Percentiles rank a stretch among this genome's conserved stretches.
phyloP scores from a whole-genome alignment of 1,140 invertebrate species.

The Leptinotarsa lineolata region DNA sequence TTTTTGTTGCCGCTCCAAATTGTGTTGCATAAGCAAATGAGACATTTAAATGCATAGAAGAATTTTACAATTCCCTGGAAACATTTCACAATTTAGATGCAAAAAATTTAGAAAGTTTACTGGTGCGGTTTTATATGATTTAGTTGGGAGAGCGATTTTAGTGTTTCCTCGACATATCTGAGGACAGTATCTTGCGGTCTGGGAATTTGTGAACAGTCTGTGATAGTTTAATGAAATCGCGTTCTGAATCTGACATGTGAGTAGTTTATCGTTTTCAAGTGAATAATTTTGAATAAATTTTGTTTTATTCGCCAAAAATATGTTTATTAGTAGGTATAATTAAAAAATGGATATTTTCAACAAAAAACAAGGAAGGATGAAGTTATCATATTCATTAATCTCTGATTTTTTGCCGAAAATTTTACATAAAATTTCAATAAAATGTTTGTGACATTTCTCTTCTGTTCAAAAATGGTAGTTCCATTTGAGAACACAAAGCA shows the following conservation, averaged over 20 bases:
- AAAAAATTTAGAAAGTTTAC: slow-evolving; percentile 51
- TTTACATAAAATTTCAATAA: too few species aligned
- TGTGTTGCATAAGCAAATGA: slow-evolving; percentile 45
- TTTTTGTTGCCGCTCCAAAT: slow-evolving; percentile 41
- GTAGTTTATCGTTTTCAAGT: neutral
- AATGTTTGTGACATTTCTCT: too few species aligned
- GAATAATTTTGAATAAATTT: neutral
- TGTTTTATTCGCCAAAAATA: too few species aligned
- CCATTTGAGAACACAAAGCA: too few species aligned
- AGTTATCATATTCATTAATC: too few species aligned
- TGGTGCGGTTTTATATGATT: slow-evolving; percentile 39
- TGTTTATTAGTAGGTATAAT: too few species aligned
- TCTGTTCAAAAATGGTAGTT: too few species aligned
- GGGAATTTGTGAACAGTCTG: neutral
- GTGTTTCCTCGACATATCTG: neutral
- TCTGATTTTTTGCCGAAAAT: too few species aligned
- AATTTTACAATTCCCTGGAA: slow-evolving; percentile 54
- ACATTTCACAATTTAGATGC: slow-evolving; percentile 38
- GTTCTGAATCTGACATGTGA: neutral
- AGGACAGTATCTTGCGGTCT: neutral
- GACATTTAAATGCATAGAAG: slow-evolving; percentile 56
- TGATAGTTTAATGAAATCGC: neutral
- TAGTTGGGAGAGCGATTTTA: slow-evolving; percentile 4
- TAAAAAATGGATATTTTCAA: too few species aligned
- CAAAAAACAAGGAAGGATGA: too few species aligned